Conservation (phyloP, 2,888 invertebrate species). For the Drosophila nr. perissopoda region DNA sequence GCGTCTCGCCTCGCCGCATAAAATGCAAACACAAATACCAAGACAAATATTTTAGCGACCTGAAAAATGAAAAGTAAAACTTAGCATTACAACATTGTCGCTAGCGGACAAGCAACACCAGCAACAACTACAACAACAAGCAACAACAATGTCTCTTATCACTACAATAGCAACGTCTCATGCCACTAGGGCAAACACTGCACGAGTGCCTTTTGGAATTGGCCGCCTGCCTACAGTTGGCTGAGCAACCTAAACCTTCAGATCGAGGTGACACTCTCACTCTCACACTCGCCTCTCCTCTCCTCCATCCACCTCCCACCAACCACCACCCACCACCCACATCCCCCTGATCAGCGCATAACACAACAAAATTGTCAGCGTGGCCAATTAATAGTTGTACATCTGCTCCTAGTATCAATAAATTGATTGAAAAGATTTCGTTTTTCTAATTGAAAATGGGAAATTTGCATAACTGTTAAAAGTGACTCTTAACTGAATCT, state of each 20-base stretch:
- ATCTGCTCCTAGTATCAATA: conserved; percentile 3
- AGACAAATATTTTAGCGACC: conserved; percentile 74
- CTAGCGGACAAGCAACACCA: conserved; percentile 35
- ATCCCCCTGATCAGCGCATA: neutral
- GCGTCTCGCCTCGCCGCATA: conserved; percentile 37
- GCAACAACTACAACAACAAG: conserved; percentile 6
- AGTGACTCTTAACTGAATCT: neutral
- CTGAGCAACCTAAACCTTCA: conserved; percentile 8
- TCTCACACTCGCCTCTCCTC: neutral
- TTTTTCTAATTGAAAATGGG: neutral
- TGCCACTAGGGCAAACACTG: conserved; percentile 40
- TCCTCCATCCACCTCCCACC: too few relatives aligned
- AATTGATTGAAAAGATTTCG: neutral
- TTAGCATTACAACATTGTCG: conserved; percentile 55
- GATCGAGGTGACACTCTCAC: conserved; percentile 5
- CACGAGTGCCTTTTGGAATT: conserved; percentile 34
- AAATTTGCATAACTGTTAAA: too few relatives aligned
- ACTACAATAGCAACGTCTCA: conserved; percentile 46
- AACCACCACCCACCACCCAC: too few relatives aligned
- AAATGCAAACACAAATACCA: conserved; percentile 60
- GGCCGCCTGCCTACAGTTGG: conserved; percentile 33
- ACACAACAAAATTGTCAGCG: neutral
- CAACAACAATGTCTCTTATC: conserved; percentile 58
- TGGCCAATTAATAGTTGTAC: neutral
- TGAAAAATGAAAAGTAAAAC: conserved; percentile 50